Percentiles rank a stretch among this genome's conserved stretches.
phyloP scores from a whole-genome alignment of 2,797 vertebrate species.

The Anomalospiza imberbis region DNA sequence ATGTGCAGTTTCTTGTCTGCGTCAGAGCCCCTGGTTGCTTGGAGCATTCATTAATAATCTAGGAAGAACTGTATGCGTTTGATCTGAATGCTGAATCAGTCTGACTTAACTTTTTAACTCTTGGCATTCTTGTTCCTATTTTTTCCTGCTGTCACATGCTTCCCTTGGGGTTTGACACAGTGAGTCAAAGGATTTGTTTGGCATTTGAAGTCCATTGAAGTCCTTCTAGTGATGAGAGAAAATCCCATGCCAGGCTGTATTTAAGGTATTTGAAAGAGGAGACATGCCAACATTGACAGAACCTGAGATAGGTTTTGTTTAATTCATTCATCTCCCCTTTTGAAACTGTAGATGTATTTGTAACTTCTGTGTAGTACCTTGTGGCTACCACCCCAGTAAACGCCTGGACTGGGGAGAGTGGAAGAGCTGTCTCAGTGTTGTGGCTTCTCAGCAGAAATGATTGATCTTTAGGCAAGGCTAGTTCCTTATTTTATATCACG shows the following conservation, averaged over 20 bases:
- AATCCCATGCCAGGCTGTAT: neutral
- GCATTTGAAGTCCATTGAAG: conserved; percentile 2
- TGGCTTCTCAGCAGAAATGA: neutral
- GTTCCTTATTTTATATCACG: neutral
- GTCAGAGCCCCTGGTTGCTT: neutral
- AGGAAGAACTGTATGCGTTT: neutral
- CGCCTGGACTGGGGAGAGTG: neutral
- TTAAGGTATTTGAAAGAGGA: conserved; percentile 20
- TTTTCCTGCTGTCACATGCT: conserved; percentile 1
- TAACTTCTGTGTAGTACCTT: neutral
- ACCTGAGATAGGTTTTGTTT: neutral
- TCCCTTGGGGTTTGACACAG: conserved; percentile 1
- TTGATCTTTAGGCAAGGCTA: neutral
- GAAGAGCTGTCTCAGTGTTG: neutral
- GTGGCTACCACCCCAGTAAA: neutral
- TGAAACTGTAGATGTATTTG: neutral
- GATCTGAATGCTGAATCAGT: conserved; percentile 45
- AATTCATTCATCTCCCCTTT: neutral
- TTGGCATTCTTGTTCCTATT: neutral
- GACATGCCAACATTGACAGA: neutral
- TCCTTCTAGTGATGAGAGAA: conserved; percentile 2
- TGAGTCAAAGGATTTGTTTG: conserved; percentile 12
- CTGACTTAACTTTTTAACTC: neutral
- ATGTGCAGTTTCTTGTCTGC: conserved; percentile 47
- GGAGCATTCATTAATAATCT: conserved; percentile 17